Base-by-base conservation (phyloP, 1,140 invertebrate species). In the Euglossa dilemma region DNA sequence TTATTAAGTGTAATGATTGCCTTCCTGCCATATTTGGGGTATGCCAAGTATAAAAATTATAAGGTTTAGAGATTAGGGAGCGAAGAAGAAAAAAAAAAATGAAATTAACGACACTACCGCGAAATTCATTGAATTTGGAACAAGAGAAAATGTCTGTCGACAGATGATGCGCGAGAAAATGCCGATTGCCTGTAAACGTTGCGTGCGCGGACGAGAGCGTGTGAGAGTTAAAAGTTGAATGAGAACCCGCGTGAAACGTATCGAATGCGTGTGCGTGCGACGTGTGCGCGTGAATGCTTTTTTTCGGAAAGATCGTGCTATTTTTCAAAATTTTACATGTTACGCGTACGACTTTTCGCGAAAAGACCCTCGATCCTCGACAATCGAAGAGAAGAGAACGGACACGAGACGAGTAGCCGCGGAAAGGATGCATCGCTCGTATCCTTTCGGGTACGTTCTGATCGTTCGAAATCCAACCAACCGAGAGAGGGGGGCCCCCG, bases 11-110 rank as follows among this genome's bases (percentile, higher is more conserved):
- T 94, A 94, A 93, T 93, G 90, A 94, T 94, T 94, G 94, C 94
- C 94, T 94, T 94, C 94, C 94, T 94, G 94, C 94, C 94, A 94
- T 94, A 94, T 94, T 94, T 94, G 93, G 94, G 94, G 94, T 94
- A 94, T 94, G 93, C 94, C 94, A 94, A 94, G 93, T 94, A 94
- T 94, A 94, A 94, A 94, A 94, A 94, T 94, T 94, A 91, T 94
- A 94, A 94, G 91, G 90, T 94, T 94, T 94, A 94, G 93, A 92
- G 87, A 91, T 91, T 93, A 93, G 87, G 77, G 89, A 87, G 91
- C 91, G 85, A 90, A 87, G 86, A 90, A 90, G 59, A 76, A 69
- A 88, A 90, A 90, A 79, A 77, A 61, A 90, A 52, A 77, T n/a
- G n/a, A n/a, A 80, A 61, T 74, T 89, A 89, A 85, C 28, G 84